Evolutionary conservation across 2,113 vertebrate genomes (phyloP).

Genomic region (Spea bombifrons): DNA sequence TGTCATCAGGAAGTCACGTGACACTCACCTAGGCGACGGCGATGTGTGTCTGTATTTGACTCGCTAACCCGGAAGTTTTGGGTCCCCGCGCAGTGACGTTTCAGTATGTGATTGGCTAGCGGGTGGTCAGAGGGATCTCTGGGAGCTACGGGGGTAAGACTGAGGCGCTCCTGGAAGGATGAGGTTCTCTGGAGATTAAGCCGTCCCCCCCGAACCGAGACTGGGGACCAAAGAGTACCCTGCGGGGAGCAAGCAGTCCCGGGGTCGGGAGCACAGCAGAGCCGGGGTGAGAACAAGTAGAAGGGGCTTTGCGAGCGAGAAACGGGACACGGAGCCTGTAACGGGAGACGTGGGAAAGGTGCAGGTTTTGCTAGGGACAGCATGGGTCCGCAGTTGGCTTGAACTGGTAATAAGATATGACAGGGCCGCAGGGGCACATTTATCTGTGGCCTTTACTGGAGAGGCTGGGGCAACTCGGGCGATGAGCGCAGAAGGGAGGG

Average conservation of each 20-base stretch:
- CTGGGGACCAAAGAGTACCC: not conserved
- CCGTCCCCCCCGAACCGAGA: conserved; percentile 19
- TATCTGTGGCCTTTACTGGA: no score
- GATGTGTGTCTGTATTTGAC: conserved; percentile 9
- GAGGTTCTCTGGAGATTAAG: conserved; percentile 22
- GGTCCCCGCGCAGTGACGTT: not conserved
- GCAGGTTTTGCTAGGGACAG: not conserved
- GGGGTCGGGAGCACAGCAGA: not conserved
- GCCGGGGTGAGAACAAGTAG: no score
- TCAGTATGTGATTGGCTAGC: conserved; percentile 7
- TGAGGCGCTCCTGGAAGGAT: conserved; percentile 8
- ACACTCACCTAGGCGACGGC: conserved; percentile 24
- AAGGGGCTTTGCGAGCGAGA: no score
- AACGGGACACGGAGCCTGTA: not conserved
- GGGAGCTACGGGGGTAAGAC: conserved; percentile 8
- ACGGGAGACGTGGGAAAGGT: not conserved
- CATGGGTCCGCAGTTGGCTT: not conserved
- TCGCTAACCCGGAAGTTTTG: conserved; percentile 29
- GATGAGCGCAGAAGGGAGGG: no score
- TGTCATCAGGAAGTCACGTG: conserved; percentile 26
- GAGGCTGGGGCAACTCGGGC: no score
- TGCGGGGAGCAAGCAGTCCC: not conserved
- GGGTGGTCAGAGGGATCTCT: conserved; percentile 22
- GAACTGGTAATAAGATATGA: no score
- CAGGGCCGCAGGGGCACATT: no score